These are phyloP conservation scores for Lithophane ornitopus DNA, from an alignment of 2,888 invertebrate species.

Conservation along the genomic window DNA sequence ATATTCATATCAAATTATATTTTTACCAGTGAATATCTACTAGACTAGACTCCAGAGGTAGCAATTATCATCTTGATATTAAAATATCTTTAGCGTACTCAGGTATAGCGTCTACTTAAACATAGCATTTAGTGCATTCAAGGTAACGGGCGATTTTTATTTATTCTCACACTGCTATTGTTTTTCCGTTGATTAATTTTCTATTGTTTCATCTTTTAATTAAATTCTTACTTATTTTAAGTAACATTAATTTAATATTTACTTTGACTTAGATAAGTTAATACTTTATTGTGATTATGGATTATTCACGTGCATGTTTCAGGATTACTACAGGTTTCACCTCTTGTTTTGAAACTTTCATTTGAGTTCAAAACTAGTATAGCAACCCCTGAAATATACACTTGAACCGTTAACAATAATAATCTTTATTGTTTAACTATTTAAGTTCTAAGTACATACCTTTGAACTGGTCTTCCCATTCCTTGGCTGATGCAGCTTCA, in stretches of 20 bases:
- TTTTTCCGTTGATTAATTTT: neutral
- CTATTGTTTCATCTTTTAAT: conserved; percentile 12
- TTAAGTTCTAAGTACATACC: conserved; percentile 68
- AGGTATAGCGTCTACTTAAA: neutral
- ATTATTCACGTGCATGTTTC: neutral
- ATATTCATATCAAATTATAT: too few relatives aligned
- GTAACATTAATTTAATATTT: neutral
- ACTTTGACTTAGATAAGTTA: neutral
- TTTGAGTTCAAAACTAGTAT: neutral
- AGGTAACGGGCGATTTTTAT: neutral
- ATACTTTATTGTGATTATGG: neutral
- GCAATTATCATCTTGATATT: neutral
- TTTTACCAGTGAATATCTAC: neutral
- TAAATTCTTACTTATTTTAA: neutral
- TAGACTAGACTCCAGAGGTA: neutral
- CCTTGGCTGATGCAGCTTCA: conserved; percentile 84
- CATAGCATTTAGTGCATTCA: neutral
- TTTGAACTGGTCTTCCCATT: conserved; percentile 89
- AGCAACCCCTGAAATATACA: neutral
- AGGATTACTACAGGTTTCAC: neutral
- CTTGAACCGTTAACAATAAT: neutral
- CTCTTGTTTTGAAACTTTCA: neutral
- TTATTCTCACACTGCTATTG: conserved; percentile 12
- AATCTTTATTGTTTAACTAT: neutral
- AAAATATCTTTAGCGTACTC: too few relatives aligned